Conservation (phyloP, 1,140 invertebrate genomes). For the Riptortus pedestris region DNA sequence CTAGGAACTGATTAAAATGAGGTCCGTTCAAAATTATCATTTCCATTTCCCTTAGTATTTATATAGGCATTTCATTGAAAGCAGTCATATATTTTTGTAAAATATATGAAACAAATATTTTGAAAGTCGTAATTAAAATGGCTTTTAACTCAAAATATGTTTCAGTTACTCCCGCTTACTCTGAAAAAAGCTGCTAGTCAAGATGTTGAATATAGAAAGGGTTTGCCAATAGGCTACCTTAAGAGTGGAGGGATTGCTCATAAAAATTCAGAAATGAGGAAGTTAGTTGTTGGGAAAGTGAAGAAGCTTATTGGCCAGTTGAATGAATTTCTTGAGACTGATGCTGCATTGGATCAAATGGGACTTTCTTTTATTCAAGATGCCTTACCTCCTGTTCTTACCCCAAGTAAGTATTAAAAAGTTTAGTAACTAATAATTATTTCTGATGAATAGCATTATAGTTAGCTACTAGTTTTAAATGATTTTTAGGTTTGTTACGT, state of each 20-base stretch:
- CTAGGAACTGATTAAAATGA: no score
- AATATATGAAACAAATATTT: no score
- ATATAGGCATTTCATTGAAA: no score
- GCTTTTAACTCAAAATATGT: no score
- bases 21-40: no score
- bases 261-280: conserved; percentile 26
- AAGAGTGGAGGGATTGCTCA: conserved; percentile 59
- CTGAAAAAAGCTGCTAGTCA: conserved; percentile 58
- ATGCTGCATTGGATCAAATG: conserved; percentile 75
- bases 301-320: conserved; percentile 52
- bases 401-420: conserved; percentile 37
- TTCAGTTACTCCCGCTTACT: conserved; percentile 59
- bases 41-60: no score
- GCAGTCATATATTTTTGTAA: no score
- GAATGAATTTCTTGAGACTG: conserved; percentile 56
- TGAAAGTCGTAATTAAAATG: no score
- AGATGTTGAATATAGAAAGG: conserved; percentile 61
- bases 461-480: no score
- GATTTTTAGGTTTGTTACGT: no score
- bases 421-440: background rate
- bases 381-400: conserved; percentile 72
- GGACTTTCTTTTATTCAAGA: conserved; percentile 73
- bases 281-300: conserved; percentile 49
- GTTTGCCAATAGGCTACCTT: conserved; percentile 69
- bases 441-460: no score